Evolutionary conservation across 1,140 invertebrate genomes (phyloP).

Genomic region (Papilio glaucus): DNA sequence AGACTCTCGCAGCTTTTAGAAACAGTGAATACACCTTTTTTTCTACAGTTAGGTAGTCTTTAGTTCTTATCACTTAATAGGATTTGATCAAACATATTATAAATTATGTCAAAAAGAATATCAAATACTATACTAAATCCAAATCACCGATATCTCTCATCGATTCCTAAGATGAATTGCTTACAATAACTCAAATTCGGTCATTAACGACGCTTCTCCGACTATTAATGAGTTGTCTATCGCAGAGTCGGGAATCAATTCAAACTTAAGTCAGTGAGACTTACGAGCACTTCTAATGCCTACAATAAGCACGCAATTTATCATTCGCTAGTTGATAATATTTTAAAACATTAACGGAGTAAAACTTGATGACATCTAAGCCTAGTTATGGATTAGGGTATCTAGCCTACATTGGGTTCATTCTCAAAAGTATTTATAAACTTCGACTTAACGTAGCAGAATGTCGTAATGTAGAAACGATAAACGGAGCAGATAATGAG

Average conservation of each 20-base stretch:
- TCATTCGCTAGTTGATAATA: neutral
- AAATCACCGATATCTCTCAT: neutral
- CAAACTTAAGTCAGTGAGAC: too few relatives aligned
- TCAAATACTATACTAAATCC: neutral
- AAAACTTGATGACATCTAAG: neutral
- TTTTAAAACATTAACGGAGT: neutral
- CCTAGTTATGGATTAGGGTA: neutral
- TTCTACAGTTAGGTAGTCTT: too few relatives aligned
- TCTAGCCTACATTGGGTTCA: too few relatives aligned
- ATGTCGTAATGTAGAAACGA: too few relatives aligned
- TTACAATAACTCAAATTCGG: neutral
- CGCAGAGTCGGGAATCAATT: neutral
- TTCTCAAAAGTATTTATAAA: too few relatives aligned
- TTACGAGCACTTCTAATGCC: neutral
- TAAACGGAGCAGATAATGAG: too few relatives aligned
- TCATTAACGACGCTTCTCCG: neutral
- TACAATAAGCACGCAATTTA: neutral
- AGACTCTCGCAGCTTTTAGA: too few relatives aligned
- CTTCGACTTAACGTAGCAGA: too few relatives aligned
- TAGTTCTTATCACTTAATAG: too few relatives aligned
- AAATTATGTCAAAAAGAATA: too few relatives aligned
- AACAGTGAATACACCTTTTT: too few relatives aligned
- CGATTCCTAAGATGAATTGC: neutral
- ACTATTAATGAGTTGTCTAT: neutral
- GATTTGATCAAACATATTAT: too few relatives aligned